Conservation (phyloP, 2,797 vertebrate species). For the Notoglanidium macrostoma region DNA sequence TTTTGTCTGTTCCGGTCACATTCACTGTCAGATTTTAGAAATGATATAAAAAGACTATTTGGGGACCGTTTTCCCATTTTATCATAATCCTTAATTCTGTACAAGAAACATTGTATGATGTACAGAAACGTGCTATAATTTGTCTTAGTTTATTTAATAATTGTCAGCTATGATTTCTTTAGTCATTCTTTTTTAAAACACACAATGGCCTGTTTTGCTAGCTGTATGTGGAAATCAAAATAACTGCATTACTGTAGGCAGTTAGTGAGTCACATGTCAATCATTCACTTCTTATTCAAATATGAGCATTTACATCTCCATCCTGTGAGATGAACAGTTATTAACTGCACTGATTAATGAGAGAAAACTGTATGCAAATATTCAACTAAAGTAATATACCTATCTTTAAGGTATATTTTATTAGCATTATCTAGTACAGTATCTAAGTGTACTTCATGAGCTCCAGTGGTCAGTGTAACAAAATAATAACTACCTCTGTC, state of each 20-base stretch:
- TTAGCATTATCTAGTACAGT: not conserved
- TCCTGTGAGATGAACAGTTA: not conserved
- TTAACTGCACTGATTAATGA: slow-evolving; percentile 27
- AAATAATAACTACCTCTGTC: not conserved
- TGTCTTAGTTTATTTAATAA: not conserved
- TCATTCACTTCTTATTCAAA: not conserved
- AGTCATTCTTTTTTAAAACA: not conserved
- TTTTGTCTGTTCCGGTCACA: not conserved
- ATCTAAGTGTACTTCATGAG: slow-evolving; percentile 8
- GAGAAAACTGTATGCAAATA: not conserved
- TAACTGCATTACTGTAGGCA: not conserved
- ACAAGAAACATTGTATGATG: not conserved
- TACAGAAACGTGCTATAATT: not conserved
- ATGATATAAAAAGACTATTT: not conserved
- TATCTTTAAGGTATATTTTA: not conserved
- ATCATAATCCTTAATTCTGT: not conserved
- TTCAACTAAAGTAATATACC: not conserved
- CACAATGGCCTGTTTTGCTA: not conserved
- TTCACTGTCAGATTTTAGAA: not conserved
- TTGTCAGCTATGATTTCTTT: not conserved
- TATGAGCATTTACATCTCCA: not conserved
- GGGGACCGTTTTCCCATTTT: too few species aligned
- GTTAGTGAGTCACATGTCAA: not conserved
- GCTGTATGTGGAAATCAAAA: not conserved
- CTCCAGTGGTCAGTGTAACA: slow-evolving; percentile 2